These are phyloP conservation scores for Ooceraea biroi DNA, from an alignment of 1,140 invertebrate genomes.

Conservation along the genomic window DNA sequence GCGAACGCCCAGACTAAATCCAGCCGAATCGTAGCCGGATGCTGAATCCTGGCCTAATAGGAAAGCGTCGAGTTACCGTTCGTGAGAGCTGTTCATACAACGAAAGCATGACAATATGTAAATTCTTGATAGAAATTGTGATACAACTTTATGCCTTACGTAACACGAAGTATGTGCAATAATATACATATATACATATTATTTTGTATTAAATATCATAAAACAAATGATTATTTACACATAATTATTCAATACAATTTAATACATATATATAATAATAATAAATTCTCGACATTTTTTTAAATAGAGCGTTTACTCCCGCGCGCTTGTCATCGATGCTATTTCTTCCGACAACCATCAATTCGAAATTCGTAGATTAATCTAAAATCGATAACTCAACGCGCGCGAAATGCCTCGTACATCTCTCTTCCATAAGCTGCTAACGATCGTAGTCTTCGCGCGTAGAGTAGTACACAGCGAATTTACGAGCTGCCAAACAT, in stretches of 20 bases:
- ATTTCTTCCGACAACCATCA: neutral
- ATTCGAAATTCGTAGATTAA: neutral
- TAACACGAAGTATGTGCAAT: too few relatives aligned
- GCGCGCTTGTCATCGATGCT: too few relatives aligned
- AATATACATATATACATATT: too few relatives aligned
- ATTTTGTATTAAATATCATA: too few relatives aligned
- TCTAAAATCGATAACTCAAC: neutral
- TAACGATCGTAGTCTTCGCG: neutral
- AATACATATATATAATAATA: too few relatives aligned
- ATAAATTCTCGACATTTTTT: neutral
- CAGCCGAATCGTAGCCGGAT: conserved; percentile 28
- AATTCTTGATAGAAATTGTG: neutral
- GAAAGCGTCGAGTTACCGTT: conserved; percentile 34
- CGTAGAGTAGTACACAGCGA: neutral
- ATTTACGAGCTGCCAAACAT: neutral
- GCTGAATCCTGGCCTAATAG: conserved; percentile 30
- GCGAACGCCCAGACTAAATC: conserved; percentile 14
- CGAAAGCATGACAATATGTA: neutral
- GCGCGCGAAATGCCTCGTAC: too few relatives aligned
- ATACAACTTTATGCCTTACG: too few relatives aligned
- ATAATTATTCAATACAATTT: too few relatives aligned
- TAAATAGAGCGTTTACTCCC: too few relatives aligned
- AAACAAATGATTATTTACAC: too few relatives aligned
- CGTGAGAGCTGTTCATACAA: neutral
- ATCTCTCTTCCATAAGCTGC: neutral